These are phyloP conservation scores for Latrodectus geometricus DNA, from an alignment of 1,140 invertebrate species.

Conservation along the genomic window DNA sequence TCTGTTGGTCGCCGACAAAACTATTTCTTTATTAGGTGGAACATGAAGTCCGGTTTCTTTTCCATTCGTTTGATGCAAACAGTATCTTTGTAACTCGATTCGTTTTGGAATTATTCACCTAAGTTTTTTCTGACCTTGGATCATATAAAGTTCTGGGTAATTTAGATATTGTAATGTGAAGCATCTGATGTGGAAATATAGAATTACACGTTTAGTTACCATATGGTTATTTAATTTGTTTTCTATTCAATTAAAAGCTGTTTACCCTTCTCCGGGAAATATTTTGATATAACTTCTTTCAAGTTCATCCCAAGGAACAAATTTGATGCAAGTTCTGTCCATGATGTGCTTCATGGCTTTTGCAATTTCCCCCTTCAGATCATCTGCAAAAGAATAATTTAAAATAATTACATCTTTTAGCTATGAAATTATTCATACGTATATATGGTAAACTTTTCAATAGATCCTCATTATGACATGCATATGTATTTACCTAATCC, in stretches of 20 bases:
- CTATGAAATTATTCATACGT: background rate
- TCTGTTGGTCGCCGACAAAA: no score
- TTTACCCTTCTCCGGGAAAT: conserved; percentile 62
- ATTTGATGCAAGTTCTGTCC: conserved; percentile 69
- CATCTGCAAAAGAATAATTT: conserved; percentile 19
- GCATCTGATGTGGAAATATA: no score
- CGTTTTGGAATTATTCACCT: no score
- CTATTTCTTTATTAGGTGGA: no score
- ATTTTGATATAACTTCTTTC: conserved; percentile 59
- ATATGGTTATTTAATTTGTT: no score
- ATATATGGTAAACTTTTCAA: background rate
- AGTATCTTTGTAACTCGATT: no score
- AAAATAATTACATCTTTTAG: background rate
- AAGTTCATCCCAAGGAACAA: conserved; percentile 58
- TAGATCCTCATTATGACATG: background rate
- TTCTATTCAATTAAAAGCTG: background rate
- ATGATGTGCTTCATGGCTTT: conserved; percentile 73
- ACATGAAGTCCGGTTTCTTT: no score
- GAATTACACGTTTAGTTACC: no score
- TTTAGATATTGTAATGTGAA: no score
- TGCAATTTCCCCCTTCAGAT: conserved; percentile 42
- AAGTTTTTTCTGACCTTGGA: no score
- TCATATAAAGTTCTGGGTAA: no score
- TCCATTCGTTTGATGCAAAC: no score
- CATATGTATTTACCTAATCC: conserved; percentile 18